Evolutionary conservation across 2,113 vertebrate species (phyloP).

Genomic region (Willisornis vidua): DNA sequence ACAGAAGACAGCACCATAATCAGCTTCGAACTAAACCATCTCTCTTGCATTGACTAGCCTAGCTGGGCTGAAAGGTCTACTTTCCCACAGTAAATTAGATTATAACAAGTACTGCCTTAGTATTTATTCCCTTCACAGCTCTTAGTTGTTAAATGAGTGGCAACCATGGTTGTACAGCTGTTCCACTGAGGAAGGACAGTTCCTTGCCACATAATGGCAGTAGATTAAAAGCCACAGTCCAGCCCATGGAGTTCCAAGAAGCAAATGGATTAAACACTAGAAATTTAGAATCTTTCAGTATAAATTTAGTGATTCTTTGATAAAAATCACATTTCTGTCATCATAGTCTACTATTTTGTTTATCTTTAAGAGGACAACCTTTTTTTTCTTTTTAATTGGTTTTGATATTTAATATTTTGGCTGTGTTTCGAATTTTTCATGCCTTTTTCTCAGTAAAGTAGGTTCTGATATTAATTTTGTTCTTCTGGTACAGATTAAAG

Average conservation of each 20-base stretch:
- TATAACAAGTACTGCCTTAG: not conserved
- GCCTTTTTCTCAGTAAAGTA: conserved; percentile 5
- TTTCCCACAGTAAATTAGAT: not conserved
- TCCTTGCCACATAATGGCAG: not conserved
- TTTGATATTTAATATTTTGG: not conserved
- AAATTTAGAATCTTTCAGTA: not conserved
- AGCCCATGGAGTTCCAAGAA: not conserved
- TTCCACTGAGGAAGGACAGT: not conserved
- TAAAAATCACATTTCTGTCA: not conserved
- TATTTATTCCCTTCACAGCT: not conserved
- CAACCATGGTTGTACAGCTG: not conserved
- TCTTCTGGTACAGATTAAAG: conserved; percentile 87
- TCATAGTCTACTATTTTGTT: not conserved
- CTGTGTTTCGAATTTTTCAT: not conserved
- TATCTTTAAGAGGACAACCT: not conserved
- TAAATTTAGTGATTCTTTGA: not conserved
- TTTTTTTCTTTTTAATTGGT: not conserved
- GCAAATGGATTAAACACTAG: not conserved
- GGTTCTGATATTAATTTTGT: conserved; percentile 66
- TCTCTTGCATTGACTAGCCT: not conserved
- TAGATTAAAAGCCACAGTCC: not conserved
- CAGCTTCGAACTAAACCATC: not conserved
- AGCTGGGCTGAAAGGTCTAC: not conserved
- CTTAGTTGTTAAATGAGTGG: not conserved
- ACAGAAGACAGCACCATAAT: not conserved